Evolutionary conservation across 2,888 invertebrate genomes (phyloP).

Genomic region (Lamproptera curius): DNA sequence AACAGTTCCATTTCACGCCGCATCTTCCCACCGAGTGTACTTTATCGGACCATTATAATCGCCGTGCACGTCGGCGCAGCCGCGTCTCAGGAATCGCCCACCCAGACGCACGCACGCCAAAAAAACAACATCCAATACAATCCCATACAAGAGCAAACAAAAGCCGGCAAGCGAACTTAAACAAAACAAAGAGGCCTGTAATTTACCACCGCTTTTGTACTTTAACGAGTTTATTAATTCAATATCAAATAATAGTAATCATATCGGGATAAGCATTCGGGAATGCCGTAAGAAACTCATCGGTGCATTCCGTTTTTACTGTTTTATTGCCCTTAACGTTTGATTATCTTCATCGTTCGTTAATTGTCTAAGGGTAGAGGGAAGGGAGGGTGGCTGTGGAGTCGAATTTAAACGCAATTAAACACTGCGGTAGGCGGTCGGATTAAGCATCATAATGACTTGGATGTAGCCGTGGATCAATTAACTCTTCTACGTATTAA

Average conservation of each 20-base stretch:
- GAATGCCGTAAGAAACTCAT: conserved; percentile 64
- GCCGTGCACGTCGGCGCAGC: conserved; percentile 58
- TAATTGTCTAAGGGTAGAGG: conserved; percentile 5
- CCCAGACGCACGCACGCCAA: conserved; percentile 63
- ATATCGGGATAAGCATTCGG: conserved; percentile 64
- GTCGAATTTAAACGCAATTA: too few species aligned
- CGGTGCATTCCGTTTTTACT: conserved; percentile 64
- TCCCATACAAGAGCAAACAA: conserved; percentile 72
- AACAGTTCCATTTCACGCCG: conserved; percentile 53
- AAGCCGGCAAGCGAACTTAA: conserved; percentile 69
- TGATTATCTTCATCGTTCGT: conserved; percentile 58
- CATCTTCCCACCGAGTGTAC: conserved; percentile 55
- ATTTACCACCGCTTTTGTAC: conserved; percentile 72
- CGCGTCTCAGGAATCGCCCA: conserved; percentile 69
- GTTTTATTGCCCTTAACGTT: conserved; percentile 57
- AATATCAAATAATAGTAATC: conserved; percentile 75
- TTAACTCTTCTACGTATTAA: too few species aligned
- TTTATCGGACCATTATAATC: conserved; percentile 55
- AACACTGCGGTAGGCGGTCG: too few species aligned
- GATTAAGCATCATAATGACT: too few species aligned
- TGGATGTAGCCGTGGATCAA: too few species aligned
- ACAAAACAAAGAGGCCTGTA: conserved; percentile 69
- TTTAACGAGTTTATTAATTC: conserved; percentile 78
- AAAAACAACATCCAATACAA: conserved; percentile 59
- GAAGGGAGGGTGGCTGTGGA: neutral